These are phyloP conservation scores for Caenorhabditis doughertyi DNA, from an alignment of 2,888 invertebrate genomes.

Conservation along the genomic window DNA sequence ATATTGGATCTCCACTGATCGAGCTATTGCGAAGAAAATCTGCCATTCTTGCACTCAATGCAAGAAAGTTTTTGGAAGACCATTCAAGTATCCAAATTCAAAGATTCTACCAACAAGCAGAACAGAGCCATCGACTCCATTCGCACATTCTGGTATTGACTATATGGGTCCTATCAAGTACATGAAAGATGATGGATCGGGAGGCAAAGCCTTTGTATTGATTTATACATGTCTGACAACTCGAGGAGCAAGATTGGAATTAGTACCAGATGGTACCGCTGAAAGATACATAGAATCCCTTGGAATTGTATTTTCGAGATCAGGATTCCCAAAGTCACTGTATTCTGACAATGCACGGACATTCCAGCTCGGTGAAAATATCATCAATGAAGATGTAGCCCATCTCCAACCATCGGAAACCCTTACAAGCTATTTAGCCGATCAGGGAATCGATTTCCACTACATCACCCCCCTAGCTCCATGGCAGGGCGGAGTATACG, in stretches of 20 bases:
- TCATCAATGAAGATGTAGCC: slow-evolving; percentile 1
- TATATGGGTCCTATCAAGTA: too few species aligned
- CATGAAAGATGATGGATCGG: too few species aligned
- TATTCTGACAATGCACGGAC: slow-evolving; percentile 83
- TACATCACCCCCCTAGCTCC: slow-evolving; percentile 72
- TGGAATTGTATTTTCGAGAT: too few species aligned
- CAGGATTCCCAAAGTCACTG: slow-evolving; percentile 79
- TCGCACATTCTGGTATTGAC: too few species aligned
- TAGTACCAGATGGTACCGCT: slow-evolving; percentile 79
- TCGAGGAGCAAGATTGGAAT: slow-evolving; percentile 83
- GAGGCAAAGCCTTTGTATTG: slow-evolving; percentile 80
- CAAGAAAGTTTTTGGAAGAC: slow-evolving; percentile 19
- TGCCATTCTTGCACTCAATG: slow-evolving; percentile 25
- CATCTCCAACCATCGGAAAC: not conserved
- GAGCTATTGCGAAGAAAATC: not conserved
- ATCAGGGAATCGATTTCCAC: slow-evolving; percentile 83
- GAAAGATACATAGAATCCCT: too few species aligned
- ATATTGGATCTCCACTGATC: not conserved
- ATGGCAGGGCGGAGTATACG: slow-evolving; percentile 84
- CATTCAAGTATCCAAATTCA: too few species aligned
- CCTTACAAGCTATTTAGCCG: slow-evolving; percentile 25
- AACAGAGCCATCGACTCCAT: too few species aligned
- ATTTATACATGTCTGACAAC: slow-evolving; percentile 83
- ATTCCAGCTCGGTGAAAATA: slow-evolving; percentile 82
- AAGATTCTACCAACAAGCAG: too few species aligned